Conservation (phyloP, 2,888 invertebrate species). For the Clitarchus hookeri region DNA sequence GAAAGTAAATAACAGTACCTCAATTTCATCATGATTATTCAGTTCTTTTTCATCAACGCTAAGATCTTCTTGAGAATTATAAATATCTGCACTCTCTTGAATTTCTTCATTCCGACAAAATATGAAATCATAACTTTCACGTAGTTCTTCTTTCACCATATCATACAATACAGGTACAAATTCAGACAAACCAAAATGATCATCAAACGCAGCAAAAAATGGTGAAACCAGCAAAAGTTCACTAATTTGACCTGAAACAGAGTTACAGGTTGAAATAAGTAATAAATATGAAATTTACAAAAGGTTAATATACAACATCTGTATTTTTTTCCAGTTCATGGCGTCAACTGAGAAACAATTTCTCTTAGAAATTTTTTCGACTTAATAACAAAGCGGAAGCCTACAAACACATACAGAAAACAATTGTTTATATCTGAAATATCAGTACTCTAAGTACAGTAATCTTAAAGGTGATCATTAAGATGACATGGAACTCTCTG, state of each 20-base stretch:
- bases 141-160: slow-evolving; percentile 18
- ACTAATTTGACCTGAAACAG: slow-evolving; percentile 21
- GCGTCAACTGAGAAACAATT: too few relatives aligned
- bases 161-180: slow-evolving; percentile 25
- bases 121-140: slow-evolving; percentile 6
- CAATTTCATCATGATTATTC: background rate
- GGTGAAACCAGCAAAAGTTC: slow-evolving; percentile 1
- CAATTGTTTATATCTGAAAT: too few relatives aligned
- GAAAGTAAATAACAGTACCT: background rate
- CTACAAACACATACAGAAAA: too few relatives aligned
- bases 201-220: slow-evolving; percentile 28
- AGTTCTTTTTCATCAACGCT: background rate
- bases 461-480: too few relatives aligned
- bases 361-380: too few relatives aligned
- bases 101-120: background rate
- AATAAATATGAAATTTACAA: background rate
- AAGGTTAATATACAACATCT: too few relatives aligned
- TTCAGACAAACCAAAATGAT: slow-evolving; percentile 30
- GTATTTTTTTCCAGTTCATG: too few relatives aligned
- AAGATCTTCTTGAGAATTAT: slow-evolving; percentile 1
- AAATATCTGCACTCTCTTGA: background rate
- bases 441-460: too few relatives aligned
- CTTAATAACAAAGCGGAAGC: too few relatives aligned
- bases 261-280: background rate
- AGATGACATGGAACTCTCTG: too few relatives aligned